These are phyloP conservation scores for Illadopsis cleaveri DNA, from an alignment of 2,113 vertebrate genomes.

Conservation along the genomic window DNA sequence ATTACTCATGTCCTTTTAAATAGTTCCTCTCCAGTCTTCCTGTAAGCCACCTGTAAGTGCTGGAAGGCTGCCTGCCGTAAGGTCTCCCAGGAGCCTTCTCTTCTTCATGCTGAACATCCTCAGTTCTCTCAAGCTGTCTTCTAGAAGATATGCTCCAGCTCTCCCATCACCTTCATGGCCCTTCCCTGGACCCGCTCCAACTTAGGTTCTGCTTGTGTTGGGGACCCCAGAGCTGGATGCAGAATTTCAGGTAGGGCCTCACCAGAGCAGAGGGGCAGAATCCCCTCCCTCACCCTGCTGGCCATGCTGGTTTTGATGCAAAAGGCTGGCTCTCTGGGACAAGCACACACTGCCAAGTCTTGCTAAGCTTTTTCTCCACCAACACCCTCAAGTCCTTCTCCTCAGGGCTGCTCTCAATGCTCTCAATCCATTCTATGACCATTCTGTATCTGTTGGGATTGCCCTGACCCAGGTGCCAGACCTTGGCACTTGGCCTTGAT, in stretches of 20 bases:
- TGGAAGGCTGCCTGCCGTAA: background rate
- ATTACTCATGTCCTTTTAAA: background rate
- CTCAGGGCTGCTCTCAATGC: background rate
- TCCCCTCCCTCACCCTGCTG: background rate
- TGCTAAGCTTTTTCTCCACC: background rate
- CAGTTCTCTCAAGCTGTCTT: background rate
- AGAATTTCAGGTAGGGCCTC: background rate
- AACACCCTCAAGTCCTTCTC: background rate
- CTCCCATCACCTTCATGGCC: background rate
- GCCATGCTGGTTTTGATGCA: background rate
- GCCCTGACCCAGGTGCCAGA: background rate
- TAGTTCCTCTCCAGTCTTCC: background rate
- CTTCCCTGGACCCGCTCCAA: background rate
- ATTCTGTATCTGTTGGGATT: background rate
- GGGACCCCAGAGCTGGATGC: background rate
- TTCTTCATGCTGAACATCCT: background rate
- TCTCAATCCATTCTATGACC: background rate
- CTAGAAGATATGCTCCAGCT: background rate
- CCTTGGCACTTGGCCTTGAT: background rate
- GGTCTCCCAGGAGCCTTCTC: fast-evolving
- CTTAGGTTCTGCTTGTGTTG: background rate
- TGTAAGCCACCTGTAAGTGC: background rate
- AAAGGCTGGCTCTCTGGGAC: background rate
- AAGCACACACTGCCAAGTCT: too few species aligned
- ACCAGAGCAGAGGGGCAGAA: background rate